Evolutionary conservation across 2,888 invertebrate species (phyloP), one percentile per base, ranked within the genome.

Genomic region (Drosophila falleni): DNA sequence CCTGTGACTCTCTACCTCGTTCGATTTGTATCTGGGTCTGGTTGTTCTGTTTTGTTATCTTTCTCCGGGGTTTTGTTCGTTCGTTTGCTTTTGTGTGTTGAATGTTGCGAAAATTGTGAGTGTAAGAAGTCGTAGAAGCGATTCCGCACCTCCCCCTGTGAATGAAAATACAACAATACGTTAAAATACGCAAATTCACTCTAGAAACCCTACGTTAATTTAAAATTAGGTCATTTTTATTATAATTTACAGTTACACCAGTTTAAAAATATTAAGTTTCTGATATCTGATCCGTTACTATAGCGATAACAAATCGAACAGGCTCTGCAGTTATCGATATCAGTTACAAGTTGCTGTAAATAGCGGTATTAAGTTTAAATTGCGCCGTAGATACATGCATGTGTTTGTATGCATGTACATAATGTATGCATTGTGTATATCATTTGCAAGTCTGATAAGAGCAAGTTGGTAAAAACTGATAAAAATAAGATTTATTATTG

Each of bases 131-230:
- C 90, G 89, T 87, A 86, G 81, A 87, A 84, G 87, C 85, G 81
- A 81, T 88, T 91, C 91, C 87, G 92, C 92, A 92, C 92, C 92
- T 92, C 92, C 92, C 92, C 92, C 92, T 92, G 85, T 9, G 91
- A 91, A 13, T 29, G 67, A 64, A 63, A 63, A 70, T 69, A 64
- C 10, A 11, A 42, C 2, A 39, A 35, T n/a, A n/a, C n/a, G 65
- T 35, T 56, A 47, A 51, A 49, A 35, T 51, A 44, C 3, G 15
- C 3, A 41, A 16, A 55, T 31, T 49, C 11, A 8, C 11, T 35
- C 6, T 70, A 3, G 29, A 68, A 60, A 50, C 53, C 64, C 3
- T 42, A 49, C 8, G 10, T 47, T 60, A 23, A 33, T 15, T 33
- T 15, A 2, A 29, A 50, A 44, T 41, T 67, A 13, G 42, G 23